phyloP scores from a whole-genome alignment of 2,113 vertebrate species.

The Odobenus rosmarus region DNA sequence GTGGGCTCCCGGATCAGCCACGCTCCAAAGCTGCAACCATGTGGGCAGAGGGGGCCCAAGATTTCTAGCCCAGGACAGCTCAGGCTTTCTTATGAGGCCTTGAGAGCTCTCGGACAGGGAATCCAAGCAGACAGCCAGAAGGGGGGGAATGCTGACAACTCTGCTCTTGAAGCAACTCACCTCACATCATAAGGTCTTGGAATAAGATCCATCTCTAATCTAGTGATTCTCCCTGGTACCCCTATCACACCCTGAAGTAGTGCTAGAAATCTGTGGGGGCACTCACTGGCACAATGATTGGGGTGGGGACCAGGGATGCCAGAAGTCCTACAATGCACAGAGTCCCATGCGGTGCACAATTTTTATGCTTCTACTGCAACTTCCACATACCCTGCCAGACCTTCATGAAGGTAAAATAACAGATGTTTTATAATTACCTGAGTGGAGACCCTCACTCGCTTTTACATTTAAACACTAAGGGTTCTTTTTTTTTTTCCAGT shows the following conservation, averaged over 20 bases:
- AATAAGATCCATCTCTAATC: not conserved
- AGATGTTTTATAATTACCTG: not conserved
- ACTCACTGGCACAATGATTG: not conserved
- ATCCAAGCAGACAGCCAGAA: not conserved
- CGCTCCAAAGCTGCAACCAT: not conserved
- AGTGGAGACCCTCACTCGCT: not conserved
- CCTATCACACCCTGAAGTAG: rapidly evolving
- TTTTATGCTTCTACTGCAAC: not conserved
- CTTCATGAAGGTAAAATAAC: not conserved
- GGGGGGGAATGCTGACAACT: not conserved
- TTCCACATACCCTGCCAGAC: not conserved
- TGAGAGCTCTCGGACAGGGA: too few relatives aligned
- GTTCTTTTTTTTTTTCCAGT: not conserved
- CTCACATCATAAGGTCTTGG: too few relatives aligned
- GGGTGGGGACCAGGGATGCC: not conserved
- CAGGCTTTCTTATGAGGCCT: not conserved
- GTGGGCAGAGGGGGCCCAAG: not conserved
- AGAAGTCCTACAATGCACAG: not conserved
- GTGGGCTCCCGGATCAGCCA: not conserved
- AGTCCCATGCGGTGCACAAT: not conserved
- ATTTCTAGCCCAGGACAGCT: not conserved
- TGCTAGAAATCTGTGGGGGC: not conserved
- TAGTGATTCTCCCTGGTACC: not conserved
- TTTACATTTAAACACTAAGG: not conserved
- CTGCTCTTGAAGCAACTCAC: not conserved